A percentile compares a stretch with the other conserved stretches of the same genome.
These are phyloP conservation scores for Pyrocephalus nanus DNA, from an alignment of 2,797 vertebrate genomes.

Conservation along the genomic window DNA sequence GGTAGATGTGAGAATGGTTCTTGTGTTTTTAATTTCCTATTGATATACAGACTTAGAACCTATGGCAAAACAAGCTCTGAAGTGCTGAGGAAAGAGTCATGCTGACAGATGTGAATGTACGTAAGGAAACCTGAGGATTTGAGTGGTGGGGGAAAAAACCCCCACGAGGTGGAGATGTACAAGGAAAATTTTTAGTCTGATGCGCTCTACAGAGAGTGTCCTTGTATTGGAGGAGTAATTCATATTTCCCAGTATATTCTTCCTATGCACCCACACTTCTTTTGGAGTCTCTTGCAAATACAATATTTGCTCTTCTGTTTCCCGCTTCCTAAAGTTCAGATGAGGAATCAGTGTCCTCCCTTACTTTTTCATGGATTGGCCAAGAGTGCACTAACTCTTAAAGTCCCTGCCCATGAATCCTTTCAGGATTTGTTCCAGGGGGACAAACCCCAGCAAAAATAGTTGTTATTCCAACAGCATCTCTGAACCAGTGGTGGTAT, in stretches of 20 bases:
- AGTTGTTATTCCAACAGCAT: neutral
- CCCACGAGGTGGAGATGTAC: neutral
- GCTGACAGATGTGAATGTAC: neutral
- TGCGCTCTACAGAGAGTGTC: neutral
- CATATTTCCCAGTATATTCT: neutral
- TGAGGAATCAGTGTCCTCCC: neutral
- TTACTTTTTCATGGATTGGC: neutral
- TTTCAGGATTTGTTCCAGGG: neutral
- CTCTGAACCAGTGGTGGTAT: neutral
- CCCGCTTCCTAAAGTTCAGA: neutral
- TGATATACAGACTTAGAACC: neutral
- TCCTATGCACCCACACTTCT: neutral
- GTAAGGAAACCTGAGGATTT: neutral
- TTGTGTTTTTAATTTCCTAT: neutral
- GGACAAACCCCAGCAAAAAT: neutral
- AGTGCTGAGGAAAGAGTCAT: neutral
- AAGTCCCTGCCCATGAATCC: neutral
- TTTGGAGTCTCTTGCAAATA: neutral
- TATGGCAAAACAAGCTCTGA: neutral
- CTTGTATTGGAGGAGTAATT: neutral
- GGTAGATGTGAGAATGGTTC: neutral
- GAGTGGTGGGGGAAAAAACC: neutral
- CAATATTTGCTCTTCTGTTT: neutral
- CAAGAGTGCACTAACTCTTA: neutral
- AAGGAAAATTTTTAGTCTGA: neutral